These are phyloP conservation scores for Sardinella longiceps DNA, from an alignment of 2,797 vertebrate species.

Conservation along the genomic window DNA sequence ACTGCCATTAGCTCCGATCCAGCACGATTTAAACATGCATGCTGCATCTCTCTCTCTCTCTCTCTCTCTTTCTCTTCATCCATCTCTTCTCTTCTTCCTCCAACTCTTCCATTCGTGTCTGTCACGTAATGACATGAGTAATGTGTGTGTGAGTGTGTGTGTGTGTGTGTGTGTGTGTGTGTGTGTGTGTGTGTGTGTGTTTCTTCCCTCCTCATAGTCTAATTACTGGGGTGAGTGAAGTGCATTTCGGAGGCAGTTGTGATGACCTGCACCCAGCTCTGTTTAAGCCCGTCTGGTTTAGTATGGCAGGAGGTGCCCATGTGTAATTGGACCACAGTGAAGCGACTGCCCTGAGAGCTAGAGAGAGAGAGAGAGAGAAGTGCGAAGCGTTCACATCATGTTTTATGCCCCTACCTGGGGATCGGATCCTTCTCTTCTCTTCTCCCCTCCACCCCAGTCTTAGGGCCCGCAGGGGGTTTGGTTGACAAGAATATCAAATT, in stretches of 20 bases:
- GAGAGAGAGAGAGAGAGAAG: no score
- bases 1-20: not conserved
- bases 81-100: not conserved
- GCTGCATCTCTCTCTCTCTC: not conserved
- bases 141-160: not conserved
- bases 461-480: not conserved
- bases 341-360: not conserved
- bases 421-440: not conserved
- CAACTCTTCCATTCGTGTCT: not conserved
- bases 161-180: not conserved
- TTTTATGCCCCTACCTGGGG: not conserved
- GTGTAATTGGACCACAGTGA: slow-evolving; percentile 71
- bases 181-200: not conserved
- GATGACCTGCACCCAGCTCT: not conserved
- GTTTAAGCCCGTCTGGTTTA: not conserved
- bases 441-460: slow-evolving; percentile 33
- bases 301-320: slow-evolving; percentile 56
- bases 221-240: not conserved
- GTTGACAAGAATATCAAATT: not conserved
- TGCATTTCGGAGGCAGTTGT: not conserved
- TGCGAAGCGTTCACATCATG: not conserved
- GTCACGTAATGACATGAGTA: not conserved
- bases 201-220: not conserved
- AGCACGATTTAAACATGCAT: not conserved
- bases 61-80: not conserved